Evolutionary conservation across 2,888 invertebrate genomes (phyloP).

Genomic region (Phasia obesa): DNA sequence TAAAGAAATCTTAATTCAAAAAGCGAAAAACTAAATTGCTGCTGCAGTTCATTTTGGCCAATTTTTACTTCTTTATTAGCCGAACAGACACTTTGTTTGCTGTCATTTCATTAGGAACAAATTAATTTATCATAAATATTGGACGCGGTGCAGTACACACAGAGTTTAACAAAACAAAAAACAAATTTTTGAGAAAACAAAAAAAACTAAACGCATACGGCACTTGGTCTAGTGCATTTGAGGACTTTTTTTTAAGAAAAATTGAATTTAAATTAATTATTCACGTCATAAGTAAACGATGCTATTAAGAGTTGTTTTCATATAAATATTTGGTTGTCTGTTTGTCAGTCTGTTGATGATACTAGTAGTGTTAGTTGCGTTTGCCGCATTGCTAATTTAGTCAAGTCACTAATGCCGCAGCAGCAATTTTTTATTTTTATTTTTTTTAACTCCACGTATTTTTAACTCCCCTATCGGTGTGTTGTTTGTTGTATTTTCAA

Average conservation of each 20-base stretch:
- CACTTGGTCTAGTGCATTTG: conserved; percentile 30
- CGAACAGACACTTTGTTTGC: conserved; percentile 69
- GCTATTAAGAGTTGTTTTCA: conserved; percentile 50
- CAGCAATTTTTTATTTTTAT: too few relatives aligned
- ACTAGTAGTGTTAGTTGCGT: not conserved
- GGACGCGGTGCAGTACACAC: conserved; percentile 21
- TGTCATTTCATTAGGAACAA: conserved; percentile 71
- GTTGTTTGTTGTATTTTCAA: too few relatives aligned
- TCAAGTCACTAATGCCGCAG: not conserved
- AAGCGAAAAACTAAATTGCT: conserved; percentile 57
- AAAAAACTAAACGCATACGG: not conserved
- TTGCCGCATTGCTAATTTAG: conserved; percentile 12
- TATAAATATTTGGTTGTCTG: conserved; percentile 16
- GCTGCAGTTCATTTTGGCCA: conserved; percentile 33
- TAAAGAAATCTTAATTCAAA: conserved; percentile 54
- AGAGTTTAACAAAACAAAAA: conserved; percentile 1
- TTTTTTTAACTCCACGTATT: too few relatives aligned
- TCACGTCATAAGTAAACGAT: conserved; percentile 67
- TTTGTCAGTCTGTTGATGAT: conserved; percentile 10
- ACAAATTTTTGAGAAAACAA: not conserved
- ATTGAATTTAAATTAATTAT: conserved; percentile 69
- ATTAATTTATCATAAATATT: conserved; percentile 71
- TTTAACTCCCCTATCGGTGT: too few relatives aligned
- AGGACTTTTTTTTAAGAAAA: conserved; percentile 52
- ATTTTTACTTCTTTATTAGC: conserved; percentile 68